Evolutionary conservation across 2,888 invertebrate genomes (phyloP), one percentile per base, ranked within the genome.

Genomic region (Hermaeophaga mercurialis): DNA sequence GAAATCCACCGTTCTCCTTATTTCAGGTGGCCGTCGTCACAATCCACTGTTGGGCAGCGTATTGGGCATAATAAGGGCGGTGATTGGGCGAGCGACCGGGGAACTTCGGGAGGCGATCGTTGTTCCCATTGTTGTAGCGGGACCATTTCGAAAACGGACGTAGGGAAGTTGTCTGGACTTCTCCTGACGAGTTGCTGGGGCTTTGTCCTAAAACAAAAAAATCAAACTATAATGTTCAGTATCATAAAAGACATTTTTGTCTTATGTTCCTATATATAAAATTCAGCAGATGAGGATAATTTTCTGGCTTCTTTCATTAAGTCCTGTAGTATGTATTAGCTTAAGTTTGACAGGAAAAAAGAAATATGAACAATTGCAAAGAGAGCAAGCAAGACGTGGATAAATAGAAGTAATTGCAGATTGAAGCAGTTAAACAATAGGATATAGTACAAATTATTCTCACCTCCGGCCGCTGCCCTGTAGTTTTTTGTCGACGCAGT

Each of bases 111-210:
- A 65, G 61, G 49, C 70, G 66, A 17, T 68, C 43, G 22, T 41
- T 72, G 65, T 72, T 72, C 18, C 11, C 56, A 62, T 70, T 72
- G 64, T 72, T 71, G 63, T 70, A 73, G 4, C 75, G 67, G 3
- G 76, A 75, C 74, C 75, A 75, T 48, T 73, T 65, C 8, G 75
- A 70, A 57, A 75, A 73, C 7, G 74, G 73, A 26, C 75, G 67
- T 54, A 77, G 55, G 1, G 76, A 72, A 1, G 77, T 76, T 12
- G 72, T 75, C 48, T 77, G 75, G 34, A 74, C 71, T 22, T 73
- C 74, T 56, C 75, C 76, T 48, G 77, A 77, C 12, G 78, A 78
- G 68, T 77, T 77, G 68, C 75, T 77, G 52, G 72, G 70, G 65
- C 75, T 76, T 69, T 75, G 74, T 67, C 73, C 76, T 75, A 71